Evolutionary conservation across 2,888 invertebrate species (phyloP).

Genomic region (Synergus laeviventris): DNA sequence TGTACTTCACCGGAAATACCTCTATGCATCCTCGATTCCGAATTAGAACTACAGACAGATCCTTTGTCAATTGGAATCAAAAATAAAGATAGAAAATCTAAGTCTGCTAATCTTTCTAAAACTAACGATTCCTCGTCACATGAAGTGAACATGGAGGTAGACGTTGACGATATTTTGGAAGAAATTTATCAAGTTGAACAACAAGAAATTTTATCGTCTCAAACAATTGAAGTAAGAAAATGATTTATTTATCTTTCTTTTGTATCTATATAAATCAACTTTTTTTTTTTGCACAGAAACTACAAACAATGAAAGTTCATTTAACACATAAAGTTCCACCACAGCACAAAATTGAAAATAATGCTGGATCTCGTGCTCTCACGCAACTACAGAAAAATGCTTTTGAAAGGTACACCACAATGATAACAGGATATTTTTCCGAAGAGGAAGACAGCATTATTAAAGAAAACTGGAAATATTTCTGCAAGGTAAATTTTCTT

Average conservation of each 20-base stretch:
- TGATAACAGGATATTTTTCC: not conserved
- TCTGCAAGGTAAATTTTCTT: constrained; percentile 42
- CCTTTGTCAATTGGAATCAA: not conserved
- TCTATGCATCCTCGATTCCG: not conserved
- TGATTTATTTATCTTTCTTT: not conserved
- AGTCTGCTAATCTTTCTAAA: not conserved
- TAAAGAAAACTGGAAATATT: constrained; percentile 40
- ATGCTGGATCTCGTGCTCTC: not conserved
- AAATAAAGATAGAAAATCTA: not conserved
- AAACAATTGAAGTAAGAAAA: not conserved
- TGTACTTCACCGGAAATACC: not conserved
- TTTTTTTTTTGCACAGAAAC: not conserved
- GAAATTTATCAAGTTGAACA: not conserved
- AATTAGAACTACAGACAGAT: not conserved
- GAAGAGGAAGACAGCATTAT: constrained; percentile 1
- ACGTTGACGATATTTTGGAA: not conserved
- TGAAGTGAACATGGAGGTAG: not conserved
- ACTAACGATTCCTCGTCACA: not conserved
- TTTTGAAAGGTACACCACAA: not conserved
- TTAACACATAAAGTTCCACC: constrained; percentile 11
- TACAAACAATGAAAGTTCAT: not conserved
- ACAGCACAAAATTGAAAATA: constrained; percentile 19
- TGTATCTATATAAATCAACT: not conserved
- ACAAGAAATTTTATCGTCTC: constrained; percentile 22
- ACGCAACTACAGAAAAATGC: not conserved